Conservation (phyloP, 2,113 vertebrate species). For the Cheirogaleus medius region DNA sequence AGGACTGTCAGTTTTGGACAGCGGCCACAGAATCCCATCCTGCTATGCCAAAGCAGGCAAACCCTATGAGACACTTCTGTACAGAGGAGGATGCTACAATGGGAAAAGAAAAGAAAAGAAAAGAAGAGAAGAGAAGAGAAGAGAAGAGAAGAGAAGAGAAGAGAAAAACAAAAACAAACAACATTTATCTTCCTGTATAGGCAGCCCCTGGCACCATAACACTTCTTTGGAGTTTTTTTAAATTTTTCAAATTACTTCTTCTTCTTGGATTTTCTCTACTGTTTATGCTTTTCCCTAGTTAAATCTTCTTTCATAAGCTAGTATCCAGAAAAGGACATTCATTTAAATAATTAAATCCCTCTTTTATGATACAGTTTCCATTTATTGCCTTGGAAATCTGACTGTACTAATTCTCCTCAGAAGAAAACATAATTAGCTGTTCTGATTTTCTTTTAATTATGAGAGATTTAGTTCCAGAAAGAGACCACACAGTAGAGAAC, state of each 20-base stretch:
- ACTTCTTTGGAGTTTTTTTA: conserved; percentile 33
- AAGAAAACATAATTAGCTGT: conserved; percentile 79
- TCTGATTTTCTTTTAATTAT: conserved; percentile 81
- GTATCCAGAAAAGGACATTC: conserved; percentile 53
- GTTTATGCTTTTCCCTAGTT: conserved; percentile 27
- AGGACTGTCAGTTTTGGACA: not conserved
- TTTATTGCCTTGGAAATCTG: conserved; percentile 75
- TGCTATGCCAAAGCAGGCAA: not conserved
- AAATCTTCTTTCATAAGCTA: not conserved
- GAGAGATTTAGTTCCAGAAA: conserved; percentile 66
- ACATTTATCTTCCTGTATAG: not conserved
- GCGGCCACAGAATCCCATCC: rapidly evolving
- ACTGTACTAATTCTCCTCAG: conserved; percentile 64
- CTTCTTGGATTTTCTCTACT: conserved; percentile 41
- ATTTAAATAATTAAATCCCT: conserved; percentile 80
- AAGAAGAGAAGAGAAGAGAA: too few species aligned
- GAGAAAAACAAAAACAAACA: too few species aligned
- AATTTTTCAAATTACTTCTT: conserved; percentile 47
- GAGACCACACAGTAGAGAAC: not conserved
- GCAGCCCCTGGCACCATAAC: not conserved
- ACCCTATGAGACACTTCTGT: not conserved
- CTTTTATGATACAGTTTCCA: conserved; percentile 46
- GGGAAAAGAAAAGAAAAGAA: not conserved
- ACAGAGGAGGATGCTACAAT: not conserved
- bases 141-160: too few species aligned